phyloP scores from a whole-genome alignment of 2,113 vertebrate genomes.

The Prionailurus bengalensis region DNA sequence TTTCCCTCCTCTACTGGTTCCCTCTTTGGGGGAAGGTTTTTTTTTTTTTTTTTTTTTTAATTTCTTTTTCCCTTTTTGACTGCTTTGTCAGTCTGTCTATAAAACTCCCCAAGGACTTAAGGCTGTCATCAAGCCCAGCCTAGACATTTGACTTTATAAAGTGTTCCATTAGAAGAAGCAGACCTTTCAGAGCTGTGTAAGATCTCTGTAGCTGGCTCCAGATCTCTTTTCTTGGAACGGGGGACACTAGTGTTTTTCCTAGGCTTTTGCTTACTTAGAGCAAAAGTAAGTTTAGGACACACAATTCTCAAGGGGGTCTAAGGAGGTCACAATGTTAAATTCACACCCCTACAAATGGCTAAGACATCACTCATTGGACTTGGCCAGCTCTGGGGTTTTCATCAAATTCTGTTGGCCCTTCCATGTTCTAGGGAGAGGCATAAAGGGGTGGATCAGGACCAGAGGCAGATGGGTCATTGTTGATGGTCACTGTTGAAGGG shows the following conservation, averaged over 20 bases:
- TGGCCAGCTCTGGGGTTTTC: background rate
- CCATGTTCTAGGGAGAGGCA: background rate
- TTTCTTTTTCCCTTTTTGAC: background rate
- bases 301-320: background rate
- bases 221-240: background rate
- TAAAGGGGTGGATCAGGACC: background rate
- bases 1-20: background rate
- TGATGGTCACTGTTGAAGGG: background rate
- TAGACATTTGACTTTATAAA: background rate
- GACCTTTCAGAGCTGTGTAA: background rate
- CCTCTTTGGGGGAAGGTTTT: background rate
- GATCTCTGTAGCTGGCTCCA: background rate
- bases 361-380: background rate
- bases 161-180: background rate
- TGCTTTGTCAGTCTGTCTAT: background rate
- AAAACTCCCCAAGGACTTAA: background rate
- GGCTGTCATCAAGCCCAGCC: background rate
- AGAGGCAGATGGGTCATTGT: background rate
- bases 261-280: background rate
- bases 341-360: background rate
- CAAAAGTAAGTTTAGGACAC: background rate
- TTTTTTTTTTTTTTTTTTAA: background rate
- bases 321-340: background rate
- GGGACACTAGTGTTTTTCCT: background rate
- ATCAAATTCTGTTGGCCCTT: background rate